Evolutionary conservation across 2,113 vertebrate genomes (phyloP), one percentile per base, ranked within the genome.

Genomic region (Oplegnathus fasciatus): DNA sequence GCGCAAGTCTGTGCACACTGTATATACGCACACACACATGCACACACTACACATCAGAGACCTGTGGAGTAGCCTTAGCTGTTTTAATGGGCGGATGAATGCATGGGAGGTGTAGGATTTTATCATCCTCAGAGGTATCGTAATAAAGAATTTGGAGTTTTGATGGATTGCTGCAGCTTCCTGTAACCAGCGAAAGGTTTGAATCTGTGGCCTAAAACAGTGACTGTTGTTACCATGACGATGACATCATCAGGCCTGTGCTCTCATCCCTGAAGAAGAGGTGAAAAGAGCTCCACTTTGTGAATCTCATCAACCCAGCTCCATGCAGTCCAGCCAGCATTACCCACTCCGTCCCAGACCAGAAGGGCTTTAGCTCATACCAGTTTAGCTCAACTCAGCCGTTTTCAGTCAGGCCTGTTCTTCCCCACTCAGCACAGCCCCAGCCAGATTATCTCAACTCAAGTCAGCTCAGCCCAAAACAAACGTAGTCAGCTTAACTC

Each of bases 141-240:
- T 85, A 86, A 91, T 77, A 90, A 88, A 73, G 70, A 62, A 60
- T 87, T 78, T 61, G 24, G 72, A 81, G 34, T 87, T 93, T 80
- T 88, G 92, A 93, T 88, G 82, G 91, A 95, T 94, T 76, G 83
- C 92, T 86, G n/a, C 48, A 69, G 87, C 85, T 94, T 94, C 88
- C 91, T 92, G 89, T 90, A 82, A 88, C 86, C 76, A 82, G 85
- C 37, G 42, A 66, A 65, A 55, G 30, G 75, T 78, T 88, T 83
- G 22, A 90, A 78, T 86, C 76, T 82, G 77, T 34, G 66, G 65
- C 28, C 71, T 90, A 4, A 84, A 92, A 87, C 89, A 90, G 46
- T 81, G 84, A 85, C 86, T 71, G 66, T 44, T 69, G 91, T 92
- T 91, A 80, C 91, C 86, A 90, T 90, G 88, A 84, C 75, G 28